phyloP scores from a whole-genome alignment of 2,888 invertebrate genomes.

The Rhagonycha fulva region DNA sequence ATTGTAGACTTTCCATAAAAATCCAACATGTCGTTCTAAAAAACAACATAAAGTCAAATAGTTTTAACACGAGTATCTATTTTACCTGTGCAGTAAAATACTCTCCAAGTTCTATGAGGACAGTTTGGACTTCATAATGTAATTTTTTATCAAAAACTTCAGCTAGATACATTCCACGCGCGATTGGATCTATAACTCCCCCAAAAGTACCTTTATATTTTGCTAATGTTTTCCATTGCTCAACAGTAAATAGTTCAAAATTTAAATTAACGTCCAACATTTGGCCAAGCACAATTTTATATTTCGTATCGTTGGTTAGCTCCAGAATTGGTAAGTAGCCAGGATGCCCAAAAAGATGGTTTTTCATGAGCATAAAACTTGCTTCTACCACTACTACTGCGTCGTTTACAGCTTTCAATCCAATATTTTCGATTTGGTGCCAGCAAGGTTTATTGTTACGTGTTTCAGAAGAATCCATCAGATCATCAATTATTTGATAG shows the following conservation, averaged over 20 bases:
- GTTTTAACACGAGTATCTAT: not conserved
- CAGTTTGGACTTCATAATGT: not conserved
- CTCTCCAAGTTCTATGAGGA: not conserved
- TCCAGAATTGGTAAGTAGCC: constrained; percentile 81
- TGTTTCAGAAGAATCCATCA: constrained; percentile 84
- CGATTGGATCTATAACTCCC: constrained; percentile 71
- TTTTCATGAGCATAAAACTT: constrained; percentile 76
- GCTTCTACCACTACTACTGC: constrained; percentile 77
- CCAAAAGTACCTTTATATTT: not conserved
- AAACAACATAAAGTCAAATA: not conserved
- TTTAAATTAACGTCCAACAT: not conserved
- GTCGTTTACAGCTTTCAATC: constrained; percentile 83
- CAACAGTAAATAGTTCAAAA: not conserved
- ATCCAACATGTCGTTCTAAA: constrained; percentile 84
- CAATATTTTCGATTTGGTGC: constrained; percentile 77
- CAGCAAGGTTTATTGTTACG: constrained; percentile 91
- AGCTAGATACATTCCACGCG: constrained; percentile 65
- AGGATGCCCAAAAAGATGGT: constrained; percentile 73
- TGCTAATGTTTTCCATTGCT: not conserved
- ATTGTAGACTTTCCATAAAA: constrained; percentile 85
- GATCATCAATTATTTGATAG: constrained; percentile 75
- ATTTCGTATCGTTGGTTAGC: constrained; percentile 77
- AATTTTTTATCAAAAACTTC: constrained; percentile 55
- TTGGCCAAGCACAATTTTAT: constrained; percentile 53
- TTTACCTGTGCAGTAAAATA: not conserved